Conservation (phyloP, 92 coral and sea anemone species). For the Porites cylindrica region DNA sequence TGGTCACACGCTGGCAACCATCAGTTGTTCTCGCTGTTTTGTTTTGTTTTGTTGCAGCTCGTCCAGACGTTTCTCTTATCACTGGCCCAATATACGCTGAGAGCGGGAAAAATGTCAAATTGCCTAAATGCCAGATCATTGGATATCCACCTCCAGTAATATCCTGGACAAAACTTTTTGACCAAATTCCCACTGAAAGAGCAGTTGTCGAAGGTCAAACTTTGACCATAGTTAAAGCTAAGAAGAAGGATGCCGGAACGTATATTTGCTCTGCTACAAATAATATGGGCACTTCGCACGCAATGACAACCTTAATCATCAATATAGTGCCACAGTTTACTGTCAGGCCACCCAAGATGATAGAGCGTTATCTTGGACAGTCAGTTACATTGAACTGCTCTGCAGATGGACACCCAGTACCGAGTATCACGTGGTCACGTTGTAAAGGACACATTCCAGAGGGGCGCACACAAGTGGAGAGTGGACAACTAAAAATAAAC, state of each 20-base stretch:
- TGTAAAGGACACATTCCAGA: not conserved
- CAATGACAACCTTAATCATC: constrained; percentile 51
- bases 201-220: constrained; percentile 48
- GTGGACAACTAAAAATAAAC: not conserved
- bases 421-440: not conserved
- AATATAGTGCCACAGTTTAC: constrained; percentile 55
- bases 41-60: not conserved
- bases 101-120: constrained; percentile 26
- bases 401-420: not conserved
- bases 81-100: constrained; percentile 26
- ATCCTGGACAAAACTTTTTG: constrained; percentile 63
- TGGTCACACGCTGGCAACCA: no score
- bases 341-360: not conserved
- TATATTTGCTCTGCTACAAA: constrained; percentile 68
- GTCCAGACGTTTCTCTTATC: constrained; percentile 29
- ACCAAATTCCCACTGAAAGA: constrained; percentile 49
- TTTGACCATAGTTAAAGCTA: constrained; percentile 56
- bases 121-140: constrained; percentile 56
- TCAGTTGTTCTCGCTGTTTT: not conserved
- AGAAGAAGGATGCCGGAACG: constrained; percentile 62
- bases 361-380: not conserved
- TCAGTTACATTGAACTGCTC: constrained; percentile 28
- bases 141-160: constrained; percentile 67
- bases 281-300: constrained; percentile 65
- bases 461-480: not conserved